These are phyloP conservation scores for Ceratosolen solmsi DNA, from an alignment of 1,140 invertebrate genomes.

Conservation along the genomic window DNA sequence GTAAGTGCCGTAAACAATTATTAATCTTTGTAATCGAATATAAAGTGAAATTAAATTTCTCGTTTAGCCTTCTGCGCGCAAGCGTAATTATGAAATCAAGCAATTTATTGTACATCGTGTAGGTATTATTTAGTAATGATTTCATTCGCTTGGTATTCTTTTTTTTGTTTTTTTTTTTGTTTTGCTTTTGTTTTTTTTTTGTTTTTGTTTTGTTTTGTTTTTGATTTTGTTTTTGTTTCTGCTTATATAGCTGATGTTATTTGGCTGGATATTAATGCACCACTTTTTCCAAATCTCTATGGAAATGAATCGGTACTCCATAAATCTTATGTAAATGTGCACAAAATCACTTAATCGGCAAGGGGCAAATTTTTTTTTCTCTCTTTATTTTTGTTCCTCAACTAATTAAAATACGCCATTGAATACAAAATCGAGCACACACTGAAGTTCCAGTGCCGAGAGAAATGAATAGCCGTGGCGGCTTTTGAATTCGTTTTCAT, in stretches of 20 bases:
- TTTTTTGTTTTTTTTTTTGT: too few species aligned
- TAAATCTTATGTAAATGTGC: constrained; percentile 15
- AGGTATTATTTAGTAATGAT: background rate
- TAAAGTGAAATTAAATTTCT: background rate
- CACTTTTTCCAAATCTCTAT: background rate
- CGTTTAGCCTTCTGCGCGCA: background rate
- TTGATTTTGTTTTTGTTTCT: too few species aligned
- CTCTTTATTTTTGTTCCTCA: too few species aligned
- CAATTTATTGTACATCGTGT: background rate
- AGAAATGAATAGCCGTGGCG: background rate
- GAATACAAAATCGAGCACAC: background rate
- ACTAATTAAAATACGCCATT: background rate
- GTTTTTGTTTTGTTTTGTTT: too few species aligned
- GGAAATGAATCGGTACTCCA: background rate
- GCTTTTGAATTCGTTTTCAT: constrained; percentile 1
- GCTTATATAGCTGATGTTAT: background rate
- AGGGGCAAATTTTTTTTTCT: constrained; percentile 3
- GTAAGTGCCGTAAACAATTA: background rate
- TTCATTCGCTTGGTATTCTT: background rate
- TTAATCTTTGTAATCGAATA: background rate
- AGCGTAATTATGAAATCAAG: background rate
- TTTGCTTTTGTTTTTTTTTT: too few species aligned
- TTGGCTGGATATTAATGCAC: background rate
- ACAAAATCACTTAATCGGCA: background rate
- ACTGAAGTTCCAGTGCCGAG: background rate